Conservation (phyloP, 2,113 vertebrate genomes). For the Oplegnathus fasciatus region DNA sequence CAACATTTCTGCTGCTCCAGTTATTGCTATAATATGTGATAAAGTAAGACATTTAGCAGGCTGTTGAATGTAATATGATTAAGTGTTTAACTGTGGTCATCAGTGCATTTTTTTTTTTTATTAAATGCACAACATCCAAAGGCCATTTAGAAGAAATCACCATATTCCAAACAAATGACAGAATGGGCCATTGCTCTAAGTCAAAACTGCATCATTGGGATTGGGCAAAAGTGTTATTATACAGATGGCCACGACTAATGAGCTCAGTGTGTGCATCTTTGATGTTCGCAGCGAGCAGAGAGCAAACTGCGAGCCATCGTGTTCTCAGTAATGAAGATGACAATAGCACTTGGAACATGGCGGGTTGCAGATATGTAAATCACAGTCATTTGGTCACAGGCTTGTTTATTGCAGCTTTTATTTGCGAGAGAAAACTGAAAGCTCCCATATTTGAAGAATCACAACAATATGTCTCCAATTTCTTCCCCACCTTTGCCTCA, state of each 20-base stretch:
- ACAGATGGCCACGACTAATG: constrained; percentile 86
- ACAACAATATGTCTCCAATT: constrained; percentile 60
- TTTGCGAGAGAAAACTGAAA: constrained; percentile 46
- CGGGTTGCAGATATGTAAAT: constrained; percentile 73
- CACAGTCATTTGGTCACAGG: constrained; percentile 61
- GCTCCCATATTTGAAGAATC: constrained; percentile 58
- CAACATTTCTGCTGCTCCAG: constrained; percentile 9
- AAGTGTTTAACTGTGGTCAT: constrained; percentile 58
- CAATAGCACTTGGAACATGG: constrained; percentile 70
- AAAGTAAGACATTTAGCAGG: constrained; percentile 43
- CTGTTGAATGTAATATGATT: constrained; percentile 46
- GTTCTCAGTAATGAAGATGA: constrained; percentile 76
- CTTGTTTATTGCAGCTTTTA: constrained; percentile 70
- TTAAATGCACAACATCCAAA: constrained; percentile 43
- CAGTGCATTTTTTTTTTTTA: constrained; percentile 13
- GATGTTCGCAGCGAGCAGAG: constrained; percentile 73
- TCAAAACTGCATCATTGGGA: constrained; percentile 79
- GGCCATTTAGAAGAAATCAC: constrained; percentile 53
- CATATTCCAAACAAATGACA: constrained; percentile 68
- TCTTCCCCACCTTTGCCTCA: constrained; percentile 28
- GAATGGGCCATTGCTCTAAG: constrained; percentile 76
- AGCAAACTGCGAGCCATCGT: constrained; percentile 73
- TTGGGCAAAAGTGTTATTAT: constrained; percentile 78
- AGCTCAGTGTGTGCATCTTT: constrained; percentile 81
- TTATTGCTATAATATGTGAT: constrained; percentile 28